Conservation (phyloP, 2,113 vertebrate species). For the Perca fluviatilis region DNA sequence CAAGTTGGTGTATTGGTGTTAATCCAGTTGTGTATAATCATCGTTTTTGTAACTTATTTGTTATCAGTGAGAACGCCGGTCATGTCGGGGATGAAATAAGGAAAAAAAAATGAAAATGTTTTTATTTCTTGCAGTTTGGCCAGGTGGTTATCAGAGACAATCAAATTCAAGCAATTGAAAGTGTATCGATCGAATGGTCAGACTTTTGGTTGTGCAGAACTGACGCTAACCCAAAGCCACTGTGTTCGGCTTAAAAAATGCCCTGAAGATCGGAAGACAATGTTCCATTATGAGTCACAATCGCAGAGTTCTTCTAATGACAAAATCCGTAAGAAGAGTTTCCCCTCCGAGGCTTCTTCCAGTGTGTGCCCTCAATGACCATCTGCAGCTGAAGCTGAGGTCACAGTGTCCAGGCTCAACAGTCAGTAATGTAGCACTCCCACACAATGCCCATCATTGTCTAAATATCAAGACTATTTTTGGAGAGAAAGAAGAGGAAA, state of each 20-base stretch:
- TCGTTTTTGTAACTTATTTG: no score
- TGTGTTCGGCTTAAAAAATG: neutral
- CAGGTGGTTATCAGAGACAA: neutral
- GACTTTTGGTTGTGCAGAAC: neutral
- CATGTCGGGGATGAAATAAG: neutral
- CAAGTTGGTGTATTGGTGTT: no score
- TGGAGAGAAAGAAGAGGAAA: conserved; percentile 55
- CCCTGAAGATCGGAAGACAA: conserved; percentile 7
- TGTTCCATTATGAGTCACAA: neutral
- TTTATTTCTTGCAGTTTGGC: neutral
- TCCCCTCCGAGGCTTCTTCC: neutral
- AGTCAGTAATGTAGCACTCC: conserved; percentile 28
- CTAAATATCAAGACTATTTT: conserved; percentile 71
- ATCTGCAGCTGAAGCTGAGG: conserved; percentile 62
- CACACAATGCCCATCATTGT: conserved; percentile 71
- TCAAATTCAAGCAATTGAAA: neutral
- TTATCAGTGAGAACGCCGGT: neutral
- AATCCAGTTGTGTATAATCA: no score
- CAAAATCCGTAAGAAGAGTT: conserved; percentile 2
- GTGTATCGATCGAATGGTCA: neutral
- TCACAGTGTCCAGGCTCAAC: conserved; percentile 25
- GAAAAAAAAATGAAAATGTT: neutral
- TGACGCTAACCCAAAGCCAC: neutral
- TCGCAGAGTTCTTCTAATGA: conserved; percentile 14
- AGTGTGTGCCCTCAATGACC: conserved; percentile 39